Base-by-base conservation (phyloP, 2,797 vertebrate species). In the Sebastes hubbsi region DNA sequence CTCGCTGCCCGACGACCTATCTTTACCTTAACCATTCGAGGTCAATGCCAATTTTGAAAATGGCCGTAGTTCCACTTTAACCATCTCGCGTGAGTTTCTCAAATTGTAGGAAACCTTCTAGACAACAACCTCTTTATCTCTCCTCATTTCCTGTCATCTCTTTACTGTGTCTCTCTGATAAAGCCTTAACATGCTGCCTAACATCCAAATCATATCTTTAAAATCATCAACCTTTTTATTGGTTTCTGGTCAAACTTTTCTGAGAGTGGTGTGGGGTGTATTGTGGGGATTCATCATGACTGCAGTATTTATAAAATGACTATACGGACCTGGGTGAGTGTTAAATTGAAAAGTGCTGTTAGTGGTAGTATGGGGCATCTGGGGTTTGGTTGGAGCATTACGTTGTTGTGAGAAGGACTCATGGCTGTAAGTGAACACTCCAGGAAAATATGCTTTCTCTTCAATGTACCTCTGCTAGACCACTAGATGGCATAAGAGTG, bases 401-500 rank as follows among this genome's bases (percentile, higher is more conserved):
- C 9, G 20, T 22, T 77, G 18, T 70, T 56, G 22, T 30, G 30
- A 20, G n/a, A 30, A 58, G 54, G 42, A 30, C 12, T 34, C 25
- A 18, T 38, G n/a, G 8, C 73, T 25, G 16, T 6, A 38, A 4
- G 11, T 18, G 9, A 63, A 14, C 4, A 8, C 46, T 71, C 0
- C 1, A n/a, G 30, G 34, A 25, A 75, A 24, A 20, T 20, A 11
- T 6, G 11, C 12, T 20, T 18, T 38, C 5, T n/a, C 34, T 22
- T n/a, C 3, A 8, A 24, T n/a, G 14, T 66, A 60, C 25, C 24
- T 46, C 3, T 64, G 2, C 4, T 52, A 81, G 58, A 46, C 88
- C 91, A 91, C 89, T 74, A 92, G 93, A 88, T 87, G 88, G 87
- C 67, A 61, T 0, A n/a, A 81, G 32, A 83, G 72, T 6, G 8